Evolutionary conservation across 1,140 invertebrate genomes (phyloP), one percentile per base, ranked within the genome.

Genomic region (Euborellia annulipes): DNA sequence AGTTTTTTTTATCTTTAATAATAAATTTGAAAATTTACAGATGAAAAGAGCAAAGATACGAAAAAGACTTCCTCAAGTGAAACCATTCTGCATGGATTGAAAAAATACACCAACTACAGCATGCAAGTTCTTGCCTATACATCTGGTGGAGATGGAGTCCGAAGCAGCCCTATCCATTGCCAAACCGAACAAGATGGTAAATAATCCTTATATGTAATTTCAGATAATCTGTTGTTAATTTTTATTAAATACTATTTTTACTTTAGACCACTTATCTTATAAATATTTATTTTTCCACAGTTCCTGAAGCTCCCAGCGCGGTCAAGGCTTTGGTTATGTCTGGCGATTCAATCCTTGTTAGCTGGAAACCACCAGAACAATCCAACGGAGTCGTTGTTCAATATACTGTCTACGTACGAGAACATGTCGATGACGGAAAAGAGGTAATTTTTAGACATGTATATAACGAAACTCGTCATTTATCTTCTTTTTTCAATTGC

Each of bases 81-180:
- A 64, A 91, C 89, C 1, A 90, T 91, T 57, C 71, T 93, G 4
- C 84, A 91, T 58, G 87, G 84, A 40, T 67, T 97, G 19, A 85
- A 90, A 62, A 94, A 94, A 61, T 96, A 82, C 62, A 96, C 91
- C 1, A 96, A 97, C 66, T 97, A 96, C 65, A 93, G 86, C 43
- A 90, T 97, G 75, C 86, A 94, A 72, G 88, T 96, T 27, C 64
- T 95, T 49, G 90, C 91, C 36, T 94, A 81, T 55, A 96, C 91
- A 20, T 84, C 86, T 39, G 91, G 89, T 47, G 93, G 93, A n/a
- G 91, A 95, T 61, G 93, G 92, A 46, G 88, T 93, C 23, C 76
- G 85, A 48, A 90, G 85, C 56, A 72, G 76, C 17, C 82, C 90
- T 4, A 86, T 95, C 54, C 87, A 90, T 64, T 91, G 90, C 57